These are phyloP conservation scores for Gallinago stenura DNA, from an alignment of 2,797 vertebrate genomes.

Conservation along the genomic window DNA sequence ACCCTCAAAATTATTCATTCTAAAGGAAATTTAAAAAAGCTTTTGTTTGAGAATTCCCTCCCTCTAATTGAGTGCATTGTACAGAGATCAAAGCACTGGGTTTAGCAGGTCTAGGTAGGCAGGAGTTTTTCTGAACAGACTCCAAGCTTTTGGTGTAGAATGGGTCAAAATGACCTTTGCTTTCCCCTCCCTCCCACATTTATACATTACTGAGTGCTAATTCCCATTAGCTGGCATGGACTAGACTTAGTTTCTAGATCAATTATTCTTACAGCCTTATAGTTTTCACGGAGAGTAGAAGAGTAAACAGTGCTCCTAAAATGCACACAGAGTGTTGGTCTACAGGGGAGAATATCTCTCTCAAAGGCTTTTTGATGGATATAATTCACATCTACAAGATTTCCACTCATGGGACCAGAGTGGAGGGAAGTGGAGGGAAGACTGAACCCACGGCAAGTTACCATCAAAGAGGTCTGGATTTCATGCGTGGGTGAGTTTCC, in stretches of 20 bases:
- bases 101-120: conserved; percentile 31
- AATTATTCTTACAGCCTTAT: neutral
- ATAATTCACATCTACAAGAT: neutral
- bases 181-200: neutral
- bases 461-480: neutral
- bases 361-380: neutral
- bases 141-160: conserved; percentile 61
- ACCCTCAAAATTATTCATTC: conserved; percentile 65
- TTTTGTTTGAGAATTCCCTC: conserved; percentile 66
- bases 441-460: neutral
- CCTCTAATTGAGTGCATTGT: conserved; percentile 59
- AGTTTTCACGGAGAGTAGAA: neutral
- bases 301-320: neutral
- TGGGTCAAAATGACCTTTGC: conserved; percentile 61
- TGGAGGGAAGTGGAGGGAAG: neutral
- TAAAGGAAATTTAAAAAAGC: conserved; percentile 52
- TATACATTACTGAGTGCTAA: neutral
- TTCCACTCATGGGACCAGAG: neutral
- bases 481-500: neutral
- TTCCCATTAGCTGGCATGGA: neutral
- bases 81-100: conserved; percentile 61
- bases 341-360: neutral
- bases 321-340: accelerated
- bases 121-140: conserved; percentile 62
- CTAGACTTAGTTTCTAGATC: neutral